Conservation (phyloP, 2,888 invertebrate genomes). For the Epirrhoe alternata region DNA sequence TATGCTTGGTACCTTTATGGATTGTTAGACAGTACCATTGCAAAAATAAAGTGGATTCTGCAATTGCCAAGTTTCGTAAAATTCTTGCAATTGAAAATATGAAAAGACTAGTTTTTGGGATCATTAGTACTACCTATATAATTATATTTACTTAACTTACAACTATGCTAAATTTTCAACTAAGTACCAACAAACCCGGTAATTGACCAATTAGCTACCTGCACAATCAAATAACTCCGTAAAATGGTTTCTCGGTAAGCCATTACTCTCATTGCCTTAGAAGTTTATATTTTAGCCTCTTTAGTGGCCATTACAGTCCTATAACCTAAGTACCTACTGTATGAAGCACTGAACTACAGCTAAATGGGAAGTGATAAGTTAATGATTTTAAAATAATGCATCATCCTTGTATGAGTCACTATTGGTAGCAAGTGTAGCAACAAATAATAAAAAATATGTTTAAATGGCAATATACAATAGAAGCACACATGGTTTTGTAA, state of each 20-base stretch:
- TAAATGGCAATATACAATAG: neutral
- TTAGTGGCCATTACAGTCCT: conserved; percentile 14
- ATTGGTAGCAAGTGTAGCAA: neutral
- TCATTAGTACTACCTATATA: no score
- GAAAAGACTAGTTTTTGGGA: no score
- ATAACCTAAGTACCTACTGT: conserved; percentile 2
- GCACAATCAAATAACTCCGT: neutral
- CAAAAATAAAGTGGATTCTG: no score
- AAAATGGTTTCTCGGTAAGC: conserved; percentile 7
- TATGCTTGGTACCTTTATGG: no score
- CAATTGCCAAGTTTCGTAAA: no score
- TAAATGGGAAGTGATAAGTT: conserved; percentile 9
- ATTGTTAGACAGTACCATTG: no score
- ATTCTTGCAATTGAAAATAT: no score
- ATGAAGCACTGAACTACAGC: conserved; percentile 6
- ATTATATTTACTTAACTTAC: no score
- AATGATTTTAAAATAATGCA: conserved; percentile 22
- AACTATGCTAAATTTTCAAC: no score
- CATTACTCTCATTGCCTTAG: conserved; percentile 1
- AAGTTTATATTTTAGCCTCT: conserved; percentile 5
- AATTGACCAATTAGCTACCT: neutral
- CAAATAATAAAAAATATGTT: neutral
- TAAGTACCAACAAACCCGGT: neutral
- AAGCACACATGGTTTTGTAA: no score
- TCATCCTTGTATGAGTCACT: conserved; percentile 8